Base-by-base conservation (phyloP, 1,140 invertebrate species). In the Zaprionus nigranus region DNA sequence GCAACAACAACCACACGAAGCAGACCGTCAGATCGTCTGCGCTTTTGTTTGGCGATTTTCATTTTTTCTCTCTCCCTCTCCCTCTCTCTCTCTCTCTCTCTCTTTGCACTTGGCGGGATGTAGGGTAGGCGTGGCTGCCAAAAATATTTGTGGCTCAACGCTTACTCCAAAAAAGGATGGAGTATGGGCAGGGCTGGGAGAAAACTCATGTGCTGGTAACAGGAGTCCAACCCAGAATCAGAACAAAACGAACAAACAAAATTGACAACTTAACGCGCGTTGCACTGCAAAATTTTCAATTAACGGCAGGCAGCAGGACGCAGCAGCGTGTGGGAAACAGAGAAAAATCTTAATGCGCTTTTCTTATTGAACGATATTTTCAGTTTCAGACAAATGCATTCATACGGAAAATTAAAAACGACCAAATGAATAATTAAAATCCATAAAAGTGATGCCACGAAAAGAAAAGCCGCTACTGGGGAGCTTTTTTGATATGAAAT, bases 1-100 rank as follows among this genome's bases (percentile, higher is more conserved):
- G 65, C 66, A 51, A 64, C 57, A 71, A 46, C 65, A 69, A 51
- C 38, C 57, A 60, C 24, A 63, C 51, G 49, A 58, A 46, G 36
- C 43, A 62, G 73, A 69, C 66, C 24, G 24, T 26, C 24, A 26
- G 72, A 70, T 69, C 78, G 68, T 83, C 62, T 73, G 56, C 30
- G 58, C 73, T 74, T 70, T 72, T 75, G 67, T 63, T 83, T 63
- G 66, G 49, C 54, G 49, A 70, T 79, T 67, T 49, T 34, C 26
- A 15, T 62, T 49, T 36, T 56, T 40, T 5, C n/a, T 40, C 3
- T 57, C 26, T 28, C 26, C 1, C 9, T 34, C 30, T 30, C 9
- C n/a, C n/a, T 26, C 9, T 36, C 58, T 59, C 15, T 49, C 9
- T 22, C 30, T 57, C 26, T 28, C 26, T 6, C 9, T 34, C 30